Evolutionary conservation across 2,113 vertebrate genomes (phyloP), one percentile per base, ranked within the genome.

Genomic region (Protomyctophum bolini): DNA sequence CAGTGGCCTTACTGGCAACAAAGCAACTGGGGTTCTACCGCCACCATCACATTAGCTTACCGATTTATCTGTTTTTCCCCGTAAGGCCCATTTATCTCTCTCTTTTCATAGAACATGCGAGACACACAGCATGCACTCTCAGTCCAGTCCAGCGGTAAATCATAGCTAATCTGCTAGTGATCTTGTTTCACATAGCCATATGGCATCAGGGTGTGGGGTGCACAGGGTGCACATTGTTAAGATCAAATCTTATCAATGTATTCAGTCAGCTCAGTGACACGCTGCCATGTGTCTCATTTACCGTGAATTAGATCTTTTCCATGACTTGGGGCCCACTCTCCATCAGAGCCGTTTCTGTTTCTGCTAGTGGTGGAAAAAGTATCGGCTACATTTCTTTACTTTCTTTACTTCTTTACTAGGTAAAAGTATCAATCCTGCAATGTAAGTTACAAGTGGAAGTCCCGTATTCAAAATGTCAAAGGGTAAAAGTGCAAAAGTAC

Each of bases 121-220:
- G 50, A 0, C 5, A 48, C 49, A 58, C 54, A 62, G 33, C 45
- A 58, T 61, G 28, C 41, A 12, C 28, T 66, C 45, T 55, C 8
- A 3, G 28, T 28, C 10, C 41, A 14, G n/a, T 58, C 21, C 21
- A 21, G 21, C 33, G 7, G 9, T 6, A 11, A 29, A 1, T 64
- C 3, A 51, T 14, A 57, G 41, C 56, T 58, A 8, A 68, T 68
- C 11, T 72, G 14, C 10, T 4, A 7, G 63, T 14, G 41, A 47
- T 63, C 57, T 50, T 64, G 50, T 65, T 51, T 63, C 59, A 10
- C 28, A n/a, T 9, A 21, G 45, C 66, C 72, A 61, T 72, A 61
- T 51, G 56, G 70, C 51, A 77, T n/a, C 0, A 3, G 8, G 2
- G 47, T 3, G n/a, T n/a, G n/a, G n/a, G n/a, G n/a, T n/a, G n/a